These are phyloP conservation scores for Poecilia velifera DNA, from an alignment of 2,797 vertebrate species.

Conservation along the genomic window DNA sequence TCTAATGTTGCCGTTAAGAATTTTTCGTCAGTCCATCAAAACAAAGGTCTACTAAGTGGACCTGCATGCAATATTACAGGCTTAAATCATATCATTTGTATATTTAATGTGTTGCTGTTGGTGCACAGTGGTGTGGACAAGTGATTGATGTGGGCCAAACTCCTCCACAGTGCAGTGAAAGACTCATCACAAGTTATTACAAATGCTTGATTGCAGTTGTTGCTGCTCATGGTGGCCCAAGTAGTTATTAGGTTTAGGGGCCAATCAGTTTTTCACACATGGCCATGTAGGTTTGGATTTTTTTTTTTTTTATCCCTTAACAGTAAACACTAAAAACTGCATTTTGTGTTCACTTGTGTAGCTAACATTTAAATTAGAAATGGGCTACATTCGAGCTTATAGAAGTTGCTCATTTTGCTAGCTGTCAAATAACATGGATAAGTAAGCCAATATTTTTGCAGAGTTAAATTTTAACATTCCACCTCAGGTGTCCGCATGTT, in stretches of 20 bases:
- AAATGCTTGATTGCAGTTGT: neutral
- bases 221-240: neutral
- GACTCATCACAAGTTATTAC: neutral
- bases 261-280: neutral
- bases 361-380: neutral
- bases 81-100: neutral
- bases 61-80: neutral
- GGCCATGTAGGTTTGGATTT: neutral
- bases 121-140: neutral
- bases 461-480: constrained; percentile 10
- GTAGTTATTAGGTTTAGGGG: neutral
- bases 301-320: neutral
- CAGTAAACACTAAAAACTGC: neutral
- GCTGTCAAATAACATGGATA: neutral
- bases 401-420: neutral
- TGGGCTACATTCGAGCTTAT: neutral
- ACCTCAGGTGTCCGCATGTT: constrained; percentile 20
- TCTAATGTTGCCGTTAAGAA: neutral
- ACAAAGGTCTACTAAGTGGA: neutral
- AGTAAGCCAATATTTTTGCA: neutral
- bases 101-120: neutral
- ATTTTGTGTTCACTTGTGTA: neutral
- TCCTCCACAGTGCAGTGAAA: neutral
- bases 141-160: neutral
- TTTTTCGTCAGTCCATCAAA: neutral